Evolutionary conservation across 2,113 vertebrate species (phyloP), one percentile per base, ranked within the genome.

Genomic region (Ellobius talpinus): DNA sequence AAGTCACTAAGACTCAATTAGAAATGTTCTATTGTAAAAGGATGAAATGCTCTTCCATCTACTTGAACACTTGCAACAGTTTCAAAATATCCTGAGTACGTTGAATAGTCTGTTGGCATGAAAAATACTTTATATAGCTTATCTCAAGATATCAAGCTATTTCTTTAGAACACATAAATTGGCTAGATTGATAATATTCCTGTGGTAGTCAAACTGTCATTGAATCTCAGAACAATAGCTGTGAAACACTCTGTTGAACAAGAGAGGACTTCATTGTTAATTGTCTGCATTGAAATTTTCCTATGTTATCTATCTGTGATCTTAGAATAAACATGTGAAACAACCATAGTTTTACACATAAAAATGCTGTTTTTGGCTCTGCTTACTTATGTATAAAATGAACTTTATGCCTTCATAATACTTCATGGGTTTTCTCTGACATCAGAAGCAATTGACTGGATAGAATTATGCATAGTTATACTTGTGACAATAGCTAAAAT

Each of bases 1-100:
- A 73, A 96, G 39, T 87, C 65, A 29, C 42, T 89, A 72, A 84
- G 89, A 90, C 31, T 42, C 84, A 92, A 94, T 76, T 70, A 76
- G n/a, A 92, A 95, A 79, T 55, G 39, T 93, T 77, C 45, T 39
- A 1, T 84, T 66, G n/a, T 72, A 52, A 78, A 86, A 82, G 42
- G 89, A 45, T 58, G 6, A 89, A 94, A 77, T 70, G 31, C 17
- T 68, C 23, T 2, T 61, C 82, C 66, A 39, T 89, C 39, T 42
- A 13, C 23, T 88, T 85, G 66, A 93, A 87, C 33, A 33, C 47
- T 94, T 87, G 23, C 0, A 58, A 36, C 19, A 17, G 76, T 90
- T 94, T 58, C 52, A 92, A 65, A 65, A 50, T n/a, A 33, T 55
- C 13, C 39, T 76, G 14, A 66, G 17, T 70, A 16, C 45, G 11